Percentiles rank a stretch among this genome's conserved stretches.
Evolutionary conservation across 2,888 invertebrate genomes (phyloP).

Genomic region (Tribolium freemani): DNA sequence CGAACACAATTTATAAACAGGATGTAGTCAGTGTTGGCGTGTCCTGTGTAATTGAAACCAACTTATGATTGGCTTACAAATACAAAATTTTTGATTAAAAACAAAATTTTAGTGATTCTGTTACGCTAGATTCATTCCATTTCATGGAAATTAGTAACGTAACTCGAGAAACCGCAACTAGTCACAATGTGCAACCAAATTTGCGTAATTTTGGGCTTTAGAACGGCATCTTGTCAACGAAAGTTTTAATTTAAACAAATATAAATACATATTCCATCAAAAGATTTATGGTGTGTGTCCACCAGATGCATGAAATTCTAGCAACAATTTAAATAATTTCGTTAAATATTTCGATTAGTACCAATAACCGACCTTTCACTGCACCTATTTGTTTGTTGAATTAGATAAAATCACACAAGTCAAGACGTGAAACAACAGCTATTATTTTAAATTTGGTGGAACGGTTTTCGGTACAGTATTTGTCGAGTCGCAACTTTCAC

Average conservation of each 20-base stretch:
- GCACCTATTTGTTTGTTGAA: not conserved
- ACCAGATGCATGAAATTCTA: not conserved
- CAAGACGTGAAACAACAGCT: not conserved
- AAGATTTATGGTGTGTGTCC: not conserved
- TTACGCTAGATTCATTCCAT: constrained; percentile 11
- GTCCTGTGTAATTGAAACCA: not conserved
- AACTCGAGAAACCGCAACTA: constrained; percentile 24
- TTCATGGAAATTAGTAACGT: constrained; percentile 26
- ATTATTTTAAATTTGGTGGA: constrained; percentile 9
- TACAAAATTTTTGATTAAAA: not conserved
- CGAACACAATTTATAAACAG: constrained; percentile 1
- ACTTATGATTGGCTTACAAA: not conserved
- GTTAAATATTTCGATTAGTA: not conserved
- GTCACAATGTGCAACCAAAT: constrained; percentile 8
- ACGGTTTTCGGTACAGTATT: constrained; percentile 5
- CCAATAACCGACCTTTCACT: not conserved
- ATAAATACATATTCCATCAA: not conserved
- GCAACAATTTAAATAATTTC: not conserved
- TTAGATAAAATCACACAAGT: not conserved
- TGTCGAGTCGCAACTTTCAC: constrained; percentile 5
- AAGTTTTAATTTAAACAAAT: no score
- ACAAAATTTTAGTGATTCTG: not conserved
- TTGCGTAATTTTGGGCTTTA: constrained; percentile 17
- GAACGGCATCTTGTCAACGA: no score
- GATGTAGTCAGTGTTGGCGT: constrained; percentile 5